Conservation (phyloP, 1,140 invertebrate species). For the Drosophila parabipectinata region DNA sequence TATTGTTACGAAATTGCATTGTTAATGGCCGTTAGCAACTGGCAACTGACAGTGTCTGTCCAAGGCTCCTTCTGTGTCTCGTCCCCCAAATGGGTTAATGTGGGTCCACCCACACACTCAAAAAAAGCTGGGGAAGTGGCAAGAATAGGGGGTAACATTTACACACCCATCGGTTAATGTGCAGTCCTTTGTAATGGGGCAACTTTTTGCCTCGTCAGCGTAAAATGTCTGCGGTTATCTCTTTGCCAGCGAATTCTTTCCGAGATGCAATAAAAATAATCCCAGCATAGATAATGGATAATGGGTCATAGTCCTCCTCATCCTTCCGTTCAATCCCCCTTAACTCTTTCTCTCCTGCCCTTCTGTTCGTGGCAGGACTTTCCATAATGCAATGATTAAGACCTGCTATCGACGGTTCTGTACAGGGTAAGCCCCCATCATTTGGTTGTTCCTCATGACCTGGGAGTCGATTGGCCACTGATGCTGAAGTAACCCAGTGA, state of each 20-base stretch:
- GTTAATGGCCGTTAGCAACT: slow-evolving; percentile 59
- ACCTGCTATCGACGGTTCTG: slow-evolving; percentile 1
- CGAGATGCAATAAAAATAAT: slow-evolving; percentile 71
- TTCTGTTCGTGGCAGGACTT: background rate
- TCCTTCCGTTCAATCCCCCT: background rate
- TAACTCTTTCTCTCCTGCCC: background rate
- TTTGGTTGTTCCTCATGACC: background rate
- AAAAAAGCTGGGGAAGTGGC: background rate
- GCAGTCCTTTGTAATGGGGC: slow-evolving; percentile 50
- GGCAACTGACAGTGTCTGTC: slow-evolving; percentile 21
- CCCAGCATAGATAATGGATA: slow-evolving; percentile 52
- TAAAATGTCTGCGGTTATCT: slow-evolving; percentile 55
- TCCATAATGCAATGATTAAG: slow-evolving; percentile 30
- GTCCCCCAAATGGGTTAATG: slow-evolving; percentile 49
- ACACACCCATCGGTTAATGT: slow-evolving; percentile 68
- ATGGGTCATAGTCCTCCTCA: slow-evolving; percentile 6
- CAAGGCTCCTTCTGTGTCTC: slow-evolving; percentile 5
- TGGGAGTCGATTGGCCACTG: background rate
- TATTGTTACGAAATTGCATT: slow-evolving; percentile 68
- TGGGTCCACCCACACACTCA: slow-evolving; percentile 19
- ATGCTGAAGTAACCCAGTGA: background rate
- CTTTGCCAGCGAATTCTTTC: slow-evolving; percentile 31
- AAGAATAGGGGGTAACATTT: slow-evolving; percentile 32
- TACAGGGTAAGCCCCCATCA: background rate
- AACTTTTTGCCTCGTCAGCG: slow-evolving; percentile 62